Conservation (phyloP, 2,113 vertebrate genomes). For the Psettodes erumei region DNA sequence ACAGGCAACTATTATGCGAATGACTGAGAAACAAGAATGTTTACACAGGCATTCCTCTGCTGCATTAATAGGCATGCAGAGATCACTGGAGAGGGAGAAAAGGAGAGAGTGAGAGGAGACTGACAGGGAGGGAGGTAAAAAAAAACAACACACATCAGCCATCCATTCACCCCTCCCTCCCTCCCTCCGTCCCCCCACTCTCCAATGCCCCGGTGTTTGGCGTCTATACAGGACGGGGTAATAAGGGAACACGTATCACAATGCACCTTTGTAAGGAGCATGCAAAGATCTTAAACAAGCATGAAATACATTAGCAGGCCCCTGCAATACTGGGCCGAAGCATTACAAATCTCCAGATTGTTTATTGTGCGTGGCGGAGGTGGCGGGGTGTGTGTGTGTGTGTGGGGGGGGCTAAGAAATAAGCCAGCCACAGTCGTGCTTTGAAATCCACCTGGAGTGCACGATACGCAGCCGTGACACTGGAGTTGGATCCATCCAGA, state of each 20-base stretch:
- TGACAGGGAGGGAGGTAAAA: slow-evolving; percentile 45
- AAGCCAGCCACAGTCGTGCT: slow-evolving; percentile 67
- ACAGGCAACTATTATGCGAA: slow-evolving; percentile 94
- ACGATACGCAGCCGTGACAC: slow-evolving; percentile 65
- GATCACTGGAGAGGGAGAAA: slow-evolving; percentile 68
- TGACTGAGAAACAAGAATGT: slow-evolving; percentile 94
- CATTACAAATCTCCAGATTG: slow-evolving; percentile 79
- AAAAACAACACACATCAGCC: slow-evolving; percentile 54
- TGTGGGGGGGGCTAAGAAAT: slow-evolving; percentile 45
- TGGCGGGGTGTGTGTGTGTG: neutral
- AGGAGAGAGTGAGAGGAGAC: slow-evolving; percentile 59
- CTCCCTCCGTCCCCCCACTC: slow-evolving; percentile 36
- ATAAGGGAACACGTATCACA: slow-evolving; percentile 78
- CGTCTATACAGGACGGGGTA: slow-evolving; percentile 71
- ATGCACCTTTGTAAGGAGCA: slow-evolving; percentile 79
- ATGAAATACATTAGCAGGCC: slow-evolving; percentile 80
- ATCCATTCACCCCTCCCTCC: slow-evolving; percentile 51
- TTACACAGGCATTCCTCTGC: slow-evolving; percentile 95
- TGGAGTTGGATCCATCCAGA: slow-evolving; percentile 66
- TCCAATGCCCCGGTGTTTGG: slow-evolving; percentile 67
- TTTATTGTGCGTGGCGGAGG: slow-evolving; percentile 59
- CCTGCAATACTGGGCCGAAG: slow-evolving; percentile 64
- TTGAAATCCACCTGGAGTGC: slow-evolving; percentile 73
- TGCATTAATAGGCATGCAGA: slow-evolving; percentile 85
- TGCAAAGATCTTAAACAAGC: slow-evolving; percentile 82